Percentiles rank a stretch among this genome's conserved stretches.
phyloP scores from a whole-genome alignment of 2,797 vertebrate species.

The Bucorvus abyssinicus region DNA sequence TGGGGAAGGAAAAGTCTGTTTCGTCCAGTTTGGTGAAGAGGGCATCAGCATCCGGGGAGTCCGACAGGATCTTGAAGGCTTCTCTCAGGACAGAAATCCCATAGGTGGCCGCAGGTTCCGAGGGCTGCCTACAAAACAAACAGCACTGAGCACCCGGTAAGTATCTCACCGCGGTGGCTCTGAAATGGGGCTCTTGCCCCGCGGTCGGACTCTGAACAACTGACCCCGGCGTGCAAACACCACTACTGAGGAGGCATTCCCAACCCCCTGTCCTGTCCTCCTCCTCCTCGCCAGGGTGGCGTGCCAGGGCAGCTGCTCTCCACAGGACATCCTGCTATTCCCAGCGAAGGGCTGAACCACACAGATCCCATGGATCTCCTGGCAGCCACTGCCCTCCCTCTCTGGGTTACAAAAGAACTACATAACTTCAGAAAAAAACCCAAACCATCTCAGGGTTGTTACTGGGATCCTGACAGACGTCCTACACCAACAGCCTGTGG shows the following conservation, averaged over 20 bases:
- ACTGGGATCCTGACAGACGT: neutral
- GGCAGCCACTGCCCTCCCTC: neutral
- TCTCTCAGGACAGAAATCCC: slow-evolving; percentile 74
- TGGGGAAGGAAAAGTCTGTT: slow-evolving; percentile 73
- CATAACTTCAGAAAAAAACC: fast-evolving
- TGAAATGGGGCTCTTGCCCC: neutral
- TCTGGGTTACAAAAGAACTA: neutral
- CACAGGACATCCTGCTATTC: neutral
- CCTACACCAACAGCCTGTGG: neutral
- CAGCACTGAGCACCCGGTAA: neutral
- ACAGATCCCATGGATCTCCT: neutral
- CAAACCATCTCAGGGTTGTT: neutral
- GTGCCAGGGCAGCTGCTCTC: neutral
- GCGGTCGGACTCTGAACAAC: neutral
- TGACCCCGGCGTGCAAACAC: neutral
- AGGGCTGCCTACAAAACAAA: slow-evolving; percentile 67
- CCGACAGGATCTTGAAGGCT: slow-evolving; percentile 75
- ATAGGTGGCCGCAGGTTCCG: slow-evolving; percentile 34
- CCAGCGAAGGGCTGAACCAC: neutral
- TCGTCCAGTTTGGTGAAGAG: slow-evolving; percentile 73
- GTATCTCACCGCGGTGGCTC: neutral
- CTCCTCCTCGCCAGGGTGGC: neutral
- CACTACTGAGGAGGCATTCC: neutral
- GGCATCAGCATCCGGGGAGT: slow-evolving; percentile 54
- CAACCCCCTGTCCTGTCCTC: fast-evolving